Base-by-base conservation (phyloP, 2,888 invertebrate genomes). In the Leptopilina syphax region DNA sequence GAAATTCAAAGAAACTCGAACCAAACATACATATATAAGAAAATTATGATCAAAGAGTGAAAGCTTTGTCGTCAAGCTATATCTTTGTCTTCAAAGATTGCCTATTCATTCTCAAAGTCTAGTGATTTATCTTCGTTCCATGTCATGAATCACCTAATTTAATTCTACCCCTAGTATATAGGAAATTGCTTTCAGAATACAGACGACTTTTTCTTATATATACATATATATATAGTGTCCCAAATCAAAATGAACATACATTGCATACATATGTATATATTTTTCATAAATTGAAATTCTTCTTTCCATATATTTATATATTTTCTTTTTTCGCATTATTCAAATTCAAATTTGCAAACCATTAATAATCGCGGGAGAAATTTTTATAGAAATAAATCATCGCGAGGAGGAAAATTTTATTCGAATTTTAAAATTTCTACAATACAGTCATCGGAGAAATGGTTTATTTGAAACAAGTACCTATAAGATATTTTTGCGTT, bases 91-190 rank as follows among this genome's bases (percentile, higher is more conserved):
- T 57, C 34, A 13, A 73, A 73, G 57, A 57, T 73, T 57, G 73
- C 73, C 57, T 57, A 73, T 73, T 73, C 57, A 70, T 54, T 73
- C 34, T 54, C 57, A 13, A 13, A 57, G 34, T 63, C 63, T 57
- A 73, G 57, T 57, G 54, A 73, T 73, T 73, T 57, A 73, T n/a
- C 57, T 73, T 73, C 57, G 57, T 73, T 73, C 41, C 54, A 73
- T 34, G 54, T 57, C 57, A 57, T 73, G 34, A 73, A 73, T 73
- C 73, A 73, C 57, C 57, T 34, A 41, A 34, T 73, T 57, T 73
- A 8, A 73, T 57, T 70, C 50, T n/a, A 73, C 54, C 57, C 34
- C 57, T n/a, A 63, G 34, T 57, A n/a, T 24, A 47, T 54, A 34
- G 34, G 34, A 73, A 73, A 73, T 57, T 73, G 73, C 73, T 57